Conservation (phyloP, 2,113 vertebrate species). For the Thamnophis sirtalis region DNA sequence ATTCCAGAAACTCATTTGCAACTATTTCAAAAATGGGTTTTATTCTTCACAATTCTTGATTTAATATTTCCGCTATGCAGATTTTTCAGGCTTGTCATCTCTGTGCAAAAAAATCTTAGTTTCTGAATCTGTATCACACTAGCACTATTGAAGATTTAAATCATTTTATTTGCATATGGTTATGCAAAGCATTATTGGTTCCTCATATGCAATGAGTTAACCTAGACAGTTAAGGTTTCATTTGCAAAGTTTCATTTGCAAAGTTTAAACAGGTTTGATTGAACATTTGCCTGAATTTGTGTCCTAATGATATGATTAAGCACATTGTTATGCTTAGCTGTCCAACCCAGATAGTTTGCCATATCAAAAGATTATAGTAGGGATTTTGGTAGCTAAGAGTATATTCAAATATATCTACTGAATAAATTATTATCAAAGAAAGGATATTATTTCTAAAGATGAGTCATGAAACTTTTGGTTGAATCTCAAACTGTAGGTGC, state of each 20-base stretch:
- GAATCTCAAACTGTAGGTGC: not conserved
- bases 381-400: not conserved
- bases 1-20: constrained; percentile 10
- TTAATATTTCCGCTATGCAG: not conserved
- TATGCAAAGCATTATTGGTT: not conserved
- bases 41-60: not conserved
- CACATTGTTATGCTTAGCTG: not conserved
- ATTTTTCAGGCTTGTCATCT: not conserved
- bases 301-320: not conserved
- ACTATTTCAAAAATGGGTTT: constrained; percentile 6
- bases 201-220: not conserved
- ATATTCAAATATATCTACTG: not conserved
- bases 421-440: not conserved
- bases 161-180: not conserved
- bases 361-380: not conserved
- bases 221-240: not conserved
- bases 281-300: not conserved
- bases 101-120: not conserved
- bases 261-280: not conserved
- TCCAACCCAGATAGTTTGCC: not conserved
- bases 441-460: not conserved
- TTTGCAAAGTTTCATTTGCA: not conserved
- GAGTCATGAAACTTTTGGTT: not conserved
- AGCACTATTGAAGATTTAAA: not conserved
- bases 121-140: not conserved